Percentiles rank a stretch among this genome's conserved stretches.
Conservation (phyloP, 2,113 vertebrate species). For the Callionymus lyra region DNA sequence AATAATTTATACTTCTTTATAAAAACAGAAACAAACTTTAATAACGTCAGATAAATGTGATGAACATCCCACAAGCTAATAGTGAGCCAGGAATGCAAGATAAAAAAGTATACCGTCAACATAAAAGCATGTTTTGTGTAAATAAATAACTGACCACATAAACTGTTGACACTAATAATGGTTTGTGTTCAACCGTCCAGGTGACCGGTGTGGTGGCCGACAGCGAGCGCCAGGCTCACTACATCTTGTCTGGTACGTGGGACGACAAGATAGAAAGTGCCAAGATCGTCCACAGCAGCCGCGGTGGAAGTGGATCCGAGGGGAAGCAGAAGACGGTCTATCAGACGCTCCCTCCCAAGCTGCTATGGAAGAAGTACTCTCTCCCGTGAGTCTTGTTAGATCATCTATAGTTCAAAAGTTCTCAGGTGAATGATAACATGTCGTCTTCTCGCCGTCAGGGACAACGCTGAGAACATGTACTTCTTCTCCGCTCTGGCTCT, state of each 20-base stretch:
- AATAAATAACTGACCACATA: neutral
- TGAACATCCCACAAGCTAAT: too few species aligned
- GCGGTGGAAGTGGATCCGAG: slow-evolving; percentile 72
- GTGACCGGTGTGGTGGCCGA: slow-evolving; percentile 89
- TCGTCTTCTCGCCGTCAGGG: slow-evolving; percentile 52
- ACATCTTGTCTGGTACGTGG: slow-evolving; percentile 93
- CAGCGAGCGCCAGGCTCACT: slow-evolving; percentile 76
- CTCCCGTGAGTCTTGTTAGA: slow-evolving; percentile 77
- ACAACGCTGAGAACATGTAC: slow-evolving; percentile 97
- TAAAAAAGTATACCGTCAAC: too few species aligned
- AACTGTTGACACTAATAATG: too few species aligned
- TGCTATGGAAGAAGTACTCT: slow-evolving; percentile 92
- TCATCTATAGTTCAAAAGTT: too few species aligned
- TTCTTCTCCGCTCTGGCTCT: slow-evolving; percentile 89
- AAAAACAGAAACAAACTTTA: too few species aligned
- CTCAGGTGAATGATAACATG: too few species aligned
- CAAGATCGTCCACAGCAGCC: slow-evolving; percentile 87
- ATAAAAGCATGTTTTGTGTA: neutral
- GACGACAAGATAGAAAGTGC: slow-evolving; percentile 93
- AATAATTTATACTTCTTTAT: too few species aligned
- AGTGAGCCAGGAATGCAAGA: too few species aligned
- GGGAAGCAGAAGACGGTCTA: slow-evolving; percentile 95
- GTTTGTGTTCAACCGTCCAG: slow-evolving; percentile 46
- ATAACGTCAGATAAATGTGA: too few species aligned
- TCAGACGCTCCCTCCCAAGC: slow-evolving; percentile 85